Evolutionary conservation across 1,140 invertebrate species (phyloP).

Genomic region (Ladona fulva): DNA sequence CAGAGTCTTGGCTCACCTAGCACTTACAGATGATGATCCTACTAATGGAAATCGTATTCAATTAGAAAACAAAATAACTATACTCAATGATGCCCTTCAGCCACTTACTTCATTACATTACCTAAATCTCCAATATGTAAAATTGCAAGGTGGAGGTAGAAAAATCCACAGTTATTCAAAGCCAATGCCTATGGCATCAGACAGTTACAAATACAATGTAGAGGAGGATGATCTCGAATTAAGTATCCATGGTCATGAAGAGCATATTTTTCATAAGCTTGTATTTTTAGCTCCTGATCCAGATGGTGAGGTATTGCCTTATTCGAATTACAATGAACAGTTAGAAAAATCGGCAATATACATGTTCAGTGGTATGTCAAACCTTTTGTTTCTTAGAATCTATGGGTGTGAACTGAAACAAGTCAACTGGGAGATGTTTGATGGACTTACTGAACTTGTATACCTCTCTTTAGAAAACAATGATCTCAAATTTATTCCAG

Average conservation of each 20-base stretch:
- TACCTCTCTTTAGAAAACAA: slow-evolving; percentile 54
- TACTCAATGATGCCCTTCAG: slow-evolving; percentile 17
- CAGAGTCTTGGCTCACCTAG: slow-evolving; percentile 32
- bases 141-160: slow-evolving; percentile 11
- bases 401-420: slow-evolving; percentile 48
- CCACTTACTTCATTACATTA: slow-evolving; percentile 19
- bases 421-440: slow-evolving; percentile 60
- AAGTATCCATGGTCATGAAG: not conserved
- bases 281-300: slow-evolving; percentile 13
- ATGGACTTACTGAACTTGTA: slow-evolving; percentile 47
- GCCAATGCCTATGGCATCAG: not conserved
- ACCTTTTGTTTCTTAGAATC: slow-evolving; percentile 47
- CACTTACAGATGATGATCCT: slow-evolving; percentile 29
- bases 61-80: slow-evolving; percentile 24
- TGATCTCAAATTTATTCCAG: slow-evolving; percentile 49
- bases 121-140: slow-evolving; percentile 21
- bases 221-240: not conserved
- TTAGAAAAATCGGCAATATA: slow-evolving; percentile 37
- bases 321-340: slow-evolving; percentile 48
- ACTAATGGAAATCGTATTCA: slow-evolving; percentile 20
- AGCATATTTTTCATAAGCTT: not conserved
- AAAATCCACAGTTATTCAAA: not conserved
- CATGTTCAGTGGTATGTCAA: slow-evolving; percentile 45
- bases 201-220: slow-evolving; percentile 1
- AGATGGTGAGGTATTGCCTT: slow-evolving; percentile 39